Conservation (phyloP, 2,113 vertebrate genomes). For the Tor tambroides region DNA sequence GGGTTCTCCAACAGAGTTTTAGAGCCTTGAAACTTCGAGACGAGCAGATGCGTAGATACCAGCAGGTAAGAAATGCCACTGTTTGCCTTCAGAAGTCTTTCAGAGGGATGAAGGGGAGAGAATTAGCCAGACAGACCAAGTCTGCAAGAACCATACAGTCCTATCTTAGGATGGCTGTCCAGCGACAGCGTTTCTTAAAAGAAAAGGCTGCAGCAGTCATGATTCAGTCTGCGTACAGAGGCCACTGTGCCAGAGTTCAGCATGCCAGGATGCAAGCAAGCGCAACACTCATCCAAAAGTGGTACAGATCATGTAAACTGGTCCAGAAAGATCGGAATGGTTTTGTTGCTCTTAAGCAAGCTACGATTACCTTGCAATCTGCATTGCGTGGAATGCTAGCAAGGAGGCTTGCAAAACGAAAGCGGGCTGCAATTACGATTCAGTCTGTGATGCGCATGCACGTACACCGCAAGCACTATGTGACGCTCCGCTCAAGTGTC, state of each 20-base stretch:
- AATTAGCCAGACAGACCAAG: constrained; percentile 34
- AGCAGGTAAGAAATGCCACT: constrained; percentile 63
- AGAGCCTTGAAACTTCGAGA: constrained; percentile 72
- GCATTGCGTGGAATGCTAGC: constrained; percentile 63
- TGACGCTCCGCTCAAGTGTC: constrained; percentile 65
- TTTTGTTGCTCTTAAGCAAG: constrained; percentile 57
- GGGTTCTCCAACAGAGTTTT: constrained; percentile 78
- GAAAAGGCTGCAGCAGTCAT: constrained; percentile 52
- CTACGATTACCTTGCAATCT: constrained; percentile 67
- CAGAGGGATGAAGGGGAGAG: constrained; percentile 63
- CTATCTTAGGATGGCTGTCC: constrained; percentile 43
- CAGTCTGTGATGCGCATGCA: constrained; percentile 73
- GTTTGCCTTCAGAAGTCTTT: constrained; percentile 70
- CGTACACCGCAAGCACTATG: constrained; percentile 60
- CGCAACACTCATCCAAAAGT: constrained; percentile 62
- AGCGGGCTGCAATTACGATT: constrained; percentile 66
- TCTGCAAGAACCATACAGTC: constrained; percentile 62
- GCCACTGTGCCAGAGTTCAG: constrained; percentile 5
- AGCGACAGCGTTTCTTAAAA: constrained; percentile 65
- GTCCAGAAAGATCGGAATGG: constrained; percentile 57
- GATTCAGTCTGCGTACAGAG: constrained; percentile 63
- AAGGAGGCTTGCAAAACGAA: constrained; percentile 55
- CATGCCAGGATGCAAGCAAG: constrained; percentile 42
- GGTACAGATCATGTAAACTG: constrained; percentile 61
- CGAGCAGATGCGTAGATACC: constrained; percentile 61